Base-by-base conservation (phyloP, 2,888 invertebrate species). In the Antheraea assamensis region DNA sequence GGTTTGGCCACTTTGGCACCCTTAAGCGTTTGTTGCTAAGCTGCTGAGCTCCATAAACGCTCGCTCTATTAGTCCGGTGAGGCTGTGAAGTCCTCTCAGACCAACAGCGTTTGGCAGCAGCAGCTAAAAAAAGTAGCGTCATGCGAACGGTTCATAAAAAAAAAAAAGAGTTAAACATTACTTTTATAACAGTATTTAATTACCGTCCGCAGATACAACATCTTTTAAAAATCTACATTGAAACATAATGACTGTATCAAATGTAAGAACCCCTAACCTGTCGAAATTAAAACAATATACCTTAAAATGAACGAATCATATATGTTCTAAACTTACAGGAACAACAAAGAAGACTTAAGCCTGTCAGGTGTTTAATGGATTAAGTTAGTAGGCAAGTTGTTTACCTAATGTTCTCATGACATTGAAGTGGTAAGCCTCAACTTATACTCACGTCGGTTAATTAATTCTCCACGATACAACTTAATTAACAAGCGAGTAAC, bases 371-470 rank as follows among this genome's bases (percentile, higher is more conserved):
- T 35, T 68, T 68, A 68, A 68, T 35, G 68, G 68, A 68, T 68
- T 68, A 68, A 68, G 68, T 68, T 68, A 35, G 68, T 68, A 68
- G 13, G 68, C 24, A 35, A 35, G 68, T 68, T 68, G 35, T 68
- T 68, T 68, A 68, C 68, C 24, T 68, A 68, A 68, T 68, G 35
- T 35, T 68, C 35, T 35, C 31, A 68, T 68, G 35, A 35, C 68
- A 68, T 68, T 68, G 68, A 68, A 68, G 68, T 68, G n/a, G 68
- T 68, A 68, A 68, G 68, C 68, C 68, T 68, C 68, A 68, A 35
- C 35, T 68, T 68, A 35, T 35, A 68, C 68, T 68, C n/a, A 35
- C 35, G 31, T 68, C n/a, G 68, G 35, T 8, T 68, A 68, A 68
- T 68, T 68, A 68, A 68, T 68, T 68, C 68, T 21, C 35, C 68